A percentile compares a stretch with the other conserved stretches of the same genome.
These are phyloP conservation scores for Serrognathus titanus DNA, from an alignment of 2,888 invertebrate species.

Conservation along the genomic window DNA sequence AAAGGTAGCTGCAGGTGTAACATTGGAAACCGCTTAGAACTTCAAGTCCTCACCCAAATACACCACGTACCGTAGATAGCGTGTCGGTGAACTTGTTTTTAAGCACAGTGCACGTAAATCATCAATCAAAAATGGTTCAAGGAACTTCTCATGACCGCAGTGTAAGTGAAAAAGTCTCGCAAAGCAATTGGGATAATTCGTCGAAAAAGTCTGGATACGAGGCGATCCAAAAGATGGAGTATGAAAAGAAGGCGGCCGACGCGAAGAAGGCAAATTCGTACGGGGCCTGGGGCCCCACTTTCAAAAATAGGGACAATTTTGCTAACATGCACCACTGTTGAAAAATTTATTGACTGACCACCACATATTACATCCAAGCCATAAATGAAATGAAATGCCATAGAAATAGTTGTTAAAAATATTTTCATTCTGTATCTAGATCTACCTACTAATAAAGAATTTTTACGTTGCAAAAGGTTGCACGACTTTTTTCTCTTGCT, in stretches of 20 bases:
- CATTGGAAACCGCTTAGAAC: constrained; percentile 80
- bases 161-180: constrained; percentile 19
- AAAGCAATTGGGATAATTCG: constrained; percentile 33
- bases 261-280: constrained; percentile 36
- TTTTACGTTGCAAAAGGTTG: constrained; percentile 51
- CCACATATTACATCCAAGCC: no score
- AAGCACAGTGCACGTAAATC: constrained; percentile 1
- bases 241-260: constrained; percentile 33
- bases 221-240: constrained; percentile 43
- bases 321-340: constrained; percentile 65
- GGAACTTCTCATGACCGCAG: constrained; percentile 31
- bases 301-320: constrained; percentile 72
- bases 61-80: constrained; percentile 78
- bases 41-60: constrained; percentile 76
- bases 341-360: constrained; percentile 7
- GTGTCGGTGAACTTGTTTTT: neutral
- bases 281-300: constrained; percentile 70
- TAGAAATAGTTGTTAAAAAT: no score
- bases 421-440: no score
- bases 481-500: constrained; percentile 50
- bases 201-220: constrained; percentile 45
- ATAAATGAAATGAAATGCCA: no score
- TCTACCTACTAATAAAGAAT: neutral
- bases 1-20: constrained; percentile 83
- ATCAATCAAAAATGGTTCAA: constrained; percentile 41